These are phyloP conservation scores for Ascaphus truei DNA, from an alignment of 2,113 vertebrate genomes.

Conservation along the genomic window DNA sequence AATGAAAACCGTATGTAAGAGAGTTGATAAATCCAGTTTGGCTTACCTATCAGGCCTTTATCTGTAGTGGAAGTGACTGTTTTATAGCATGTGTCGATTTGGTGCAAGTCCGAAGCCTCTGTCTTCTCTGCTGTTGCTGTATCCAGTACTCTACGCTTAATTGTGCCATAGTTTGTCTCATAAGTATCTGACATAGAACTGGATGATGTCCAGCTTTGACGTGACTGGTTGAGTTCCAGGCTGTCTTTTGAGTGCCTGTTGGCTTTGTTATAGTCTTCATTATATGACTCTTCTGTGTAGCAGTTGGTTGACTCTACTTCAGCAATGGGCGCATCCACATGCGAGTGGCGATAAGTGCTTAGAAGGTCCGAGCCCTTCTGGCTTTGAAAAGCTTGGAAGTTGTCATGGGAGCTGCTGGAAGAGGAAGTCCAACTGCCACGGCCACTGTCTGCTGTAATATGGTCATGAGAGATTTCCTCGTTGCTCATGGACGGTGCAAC, in stretches of 20 bases:
- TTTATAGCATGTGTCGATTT: slow-evolving; percentile 80
- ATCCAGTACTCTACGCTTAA: slow-evolving; percentile 74
- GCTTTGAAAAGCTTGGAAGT: slow-evolving; percentile 82
- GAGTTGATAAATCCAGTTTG: slow-evolving; percentile 38
- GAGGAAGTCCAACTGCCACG: slow-evolving; percentile 96
- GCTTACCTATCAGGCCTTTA: slow-evolving; percentile 92
- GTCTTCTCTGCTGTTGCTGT: slow-evolving; percentile 49
- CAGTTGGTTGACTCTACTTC: slow-evolving; percentile 68
- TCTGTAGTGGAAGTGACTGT: slow-evolving; percentile 94
- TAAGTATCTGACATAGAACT: slow-evolving; percentile 82
- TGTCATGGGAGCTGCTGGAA: slow-evolving; percentile 93
- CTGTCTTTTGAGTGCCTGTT: slow-evolving; percentile 63
- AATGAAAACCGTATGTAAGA: slow-evolving; percentile 35
- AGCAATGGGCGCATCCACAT: slow-evolving; percentile 72
- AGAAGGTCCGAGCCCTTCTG: slow-evolving; percentile 73
- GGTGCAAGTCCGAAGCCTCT: slow-evolving; percentile 60
- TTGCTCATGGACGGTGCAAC: slow-evolving; percentile 75
- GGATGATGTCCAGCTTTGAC: slow-evolving; percentile 87
- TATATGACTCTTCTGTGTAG: slow-evolving; percentile 53
- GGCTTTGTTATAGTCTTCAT: slow-evolving; percentile 53
- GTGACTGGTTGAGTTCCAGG: slow-evolving; percentile 61
- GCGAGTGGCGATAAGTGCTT: slow-evolving; percentile 69
- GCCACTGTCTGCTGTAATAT: slow-evolving; percentile 81
- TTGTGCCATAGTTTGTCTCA: slow-evolving; percentile 80
- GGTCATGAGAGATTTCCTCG: slow-evolving; percentile 86